Evolutionary conservation across 2,888 invertebrate genomes (phyloP).

Genomic region (Lochmaea capreae): DNA sequence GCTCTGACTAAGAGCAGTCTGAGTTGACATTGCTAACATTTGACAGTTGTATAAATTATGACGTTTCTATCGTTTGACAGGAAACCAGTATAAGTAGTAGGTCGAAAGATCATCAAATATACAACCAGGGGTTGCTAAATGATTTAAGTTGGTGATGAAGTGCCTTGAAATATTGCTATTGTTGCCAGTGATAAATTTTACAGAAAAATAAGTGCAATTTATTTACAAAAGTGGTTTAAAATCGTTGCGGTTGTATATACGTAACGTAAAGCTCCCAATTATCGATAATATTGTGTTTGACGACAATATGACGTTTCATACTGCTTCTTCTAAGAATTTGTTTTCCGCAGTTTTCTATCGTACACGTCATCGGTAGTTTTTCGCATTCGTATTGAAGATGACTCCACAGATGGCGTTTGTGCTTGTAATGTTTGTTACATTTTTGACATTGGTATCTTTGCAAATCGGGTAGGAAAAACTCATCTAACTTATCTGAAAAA

Average conservation of each 20-base stretch:
- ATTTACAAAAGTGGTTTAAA: neutral
- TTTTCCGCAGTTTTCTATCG: slow-evolving; percentile 39
- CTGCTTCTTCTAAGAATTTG: slow-evolving; percentile 46
- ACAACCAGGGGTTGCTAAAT: too few relatives aligned
- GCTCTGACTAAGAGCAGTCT: too few relatives aligned
- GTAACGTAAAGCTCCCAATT: slow-evolving; percentile 27
- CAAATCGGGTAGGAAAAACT: neutral
- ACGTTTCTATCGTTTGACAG: too few relatives aligned
- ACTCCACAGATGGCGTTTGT: slow-evolving; percentile 27
- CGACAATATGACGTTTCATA: slow-evolving; percentile 46
- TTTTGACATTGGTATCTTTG: slow-evolving; percentile 16
- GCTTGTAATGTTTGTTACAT: slow-evolving; percentile 21
- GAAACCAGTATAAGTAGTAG: too few relatives aligned
- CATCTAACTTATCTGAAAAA: slow-evolving; percentile 5
- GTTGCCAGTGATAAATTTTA: too few relatives aligned
- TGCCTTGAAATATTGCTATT: too few relatives aligned
- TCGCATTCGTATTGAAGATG: slow-evolving; percentile 47
- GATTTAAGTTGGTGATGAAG: too few relatives aligned
- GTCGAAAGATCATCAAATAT: too few relatives aligned
- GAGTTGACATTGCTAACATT: too few relatives aligned
- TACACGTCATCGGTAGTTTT: slow-evolving; percentile 36
- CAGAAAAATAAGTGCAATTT: too few relatives aligned
- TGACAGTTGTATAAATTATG: too few relatives aligned
- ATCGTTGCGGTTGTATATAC: neutral
- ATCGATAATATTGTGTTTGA: neutral